Base-by-base conservation (phyloP, 2,113 vertebrate genomes). In the Vicugna pacos region DNA sequence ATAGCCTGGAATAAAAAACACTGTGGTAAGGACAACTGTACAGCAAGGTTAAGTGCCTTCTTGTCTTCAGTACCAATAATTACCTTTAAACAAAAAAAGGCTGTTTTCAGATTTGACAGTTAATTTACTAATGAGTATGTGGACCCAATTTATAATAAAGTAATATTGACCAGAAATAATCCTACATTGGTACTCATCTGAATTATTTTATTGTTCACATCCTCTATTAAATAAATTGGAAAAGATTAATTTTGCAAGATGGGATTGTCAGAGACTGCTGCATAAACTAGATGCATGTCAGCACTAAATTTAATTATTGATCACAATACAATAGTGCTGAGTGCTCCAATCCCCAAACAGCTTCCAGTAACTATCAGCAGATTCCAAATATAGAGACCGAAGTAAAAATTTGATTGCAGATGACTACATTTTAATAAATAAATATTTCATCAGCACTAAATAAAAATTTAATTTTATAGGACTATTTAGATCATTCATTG, bases 261-360 rank as follows among this genome's bases (percentile, higher is more conserved):
- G 98, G 97, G 98, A 99, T 98, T 99, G 99, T 98, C 98, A 98
- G 98, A 98, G 97, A 97, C 95, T 98, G 98, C 98, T 98, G 98
- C 97, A 98, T 98, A 99, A 99, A 99, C 98, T 98, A 98, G 98
- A 99, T 98, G 98, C 98, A 98, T 99, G 99, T 99, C 99, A 99
- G 99, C 99, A 99, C 99, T 99, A 99, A 99, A 99, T 98, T 98
- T 98, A 99, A 99, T 99, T 99, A 99, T 99, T 98, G 99, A 99
- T 99, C 99, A 99, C 98, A 99, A 99, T 99, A 99, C 99, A 99
- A 99, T 99, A 99, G 98, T 99, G 99, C 99, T 99, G 99, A 99
- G 98, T 98, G 98, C 98, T 98, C 98, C 98, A 98, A 98, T 99
- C 98, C 98, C 97, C 91, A 98, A 98, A 98, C 98, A 98, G 98